A percentile compares a stretch with the other conserved stretches of the same genome.
Conservation (phyloP, 2,113 vertebrate species). For the Plestiodon gilberti region DNA sequence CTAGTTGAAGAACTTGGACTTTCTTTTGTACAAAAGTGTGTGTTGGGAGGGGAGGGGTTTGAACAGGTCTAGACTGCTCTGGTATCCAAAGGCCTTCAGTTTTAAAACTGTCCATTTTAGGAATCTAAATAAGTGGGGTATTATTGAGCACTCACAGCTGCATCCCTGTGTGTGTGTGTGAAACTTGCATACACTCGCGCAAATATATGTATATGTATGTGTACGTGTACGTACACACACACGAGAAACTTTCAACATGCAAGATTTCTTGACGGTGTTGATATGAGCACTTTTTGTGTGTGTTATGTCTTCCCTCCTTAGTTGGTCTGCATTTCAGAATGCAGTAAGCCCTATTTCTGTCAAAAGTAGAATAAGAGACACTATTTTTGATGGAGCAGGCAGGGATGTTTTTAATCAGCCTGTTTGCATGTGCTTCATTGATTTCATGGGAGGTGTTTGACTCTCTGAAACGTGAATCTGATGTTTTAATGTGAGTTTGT, state of each 20-base stretch:
- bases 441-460: constrained; percentile 9
- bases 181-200: too few species aligned
- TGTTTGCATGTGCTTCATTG: constrained; percentile 19
- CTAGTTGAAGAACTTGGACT: not conserved
- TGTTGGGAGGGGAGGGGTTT: not conserved
- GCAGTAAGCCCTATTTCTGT: not conserved
- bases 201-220: too few species aligned
- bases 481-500: constrained; percentile 29
- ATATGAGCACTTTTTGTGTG: not conserved
- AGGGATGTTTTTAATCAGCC: constrained; percentile 16
- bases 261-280: not conserved
- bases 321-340: not conserved
- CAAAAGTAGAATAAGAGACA: not conserved
- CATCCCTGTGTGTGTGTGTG: not conserved
- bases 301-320: not conserved
- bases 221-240: too few species aligned
- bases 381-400: not conserved
- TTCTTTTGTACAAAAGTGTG: not conserved
- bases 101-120: not conserved
- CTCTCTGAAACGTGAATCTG: constrained; percentile 12
- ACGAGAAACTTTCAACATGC: not conserved
- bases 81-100: not conserved
- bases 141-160: not conserved
- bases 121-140: not conserved
- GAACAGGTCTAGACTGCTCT: not conserved